Evolutionary conservation across 1,140 invertebrate species (phyloP).

Genomic region (Scaptomyza hsui): DNA sequence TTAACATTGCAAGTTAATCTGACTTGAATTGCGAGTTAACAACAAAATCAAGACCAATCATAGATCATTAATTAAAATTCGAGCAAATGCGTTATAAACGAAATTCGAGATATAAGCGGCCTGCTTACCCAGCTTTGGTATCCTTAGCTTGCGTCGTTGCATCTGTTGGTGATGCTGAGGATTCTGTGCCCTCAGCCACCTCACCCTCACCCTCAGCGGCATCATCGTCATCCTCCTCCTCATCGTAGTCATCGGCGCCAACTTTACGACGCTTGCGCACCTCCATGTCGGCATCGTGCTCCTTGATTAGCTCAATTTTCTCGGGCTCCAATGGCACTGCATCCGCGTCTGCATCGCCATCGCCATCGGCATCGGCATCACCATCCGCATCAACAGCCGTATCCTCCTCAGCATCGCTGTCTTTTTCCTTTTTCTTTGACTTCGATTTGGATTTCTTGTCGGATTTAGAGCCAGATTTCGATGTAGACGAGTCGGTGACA

Average conservation of each 20-base stretch:
- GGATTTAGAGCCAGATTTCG: constrained; percentile 69
- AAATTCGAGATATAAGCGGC: constrained; percentile 48
- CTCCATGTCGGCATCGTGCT: constrained; percentile 78
- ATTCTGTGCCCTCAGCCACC: not conserved
- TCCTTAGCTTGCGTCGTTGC: constrained; percentile 54
- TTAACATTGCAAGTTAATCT: constrained; percentile 66
- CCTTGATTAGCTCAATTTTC: constrained; percentile 80
- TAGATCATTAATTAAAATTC: constrained; percentile 56
- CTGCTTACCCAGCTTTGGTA: constrained; percentile 74
- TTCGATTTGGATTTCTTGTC: constrained; percentile 87
- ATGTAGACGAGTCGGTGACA: constrained; percentile 41
- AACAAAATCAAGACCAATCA: constrained; percentile 43
- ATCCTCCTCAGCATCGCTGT: constrained; percentile 86
- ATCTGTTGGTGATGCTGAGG: constrained; percentile 2
- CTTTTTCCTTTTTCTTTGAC: constrained; percentile 90
- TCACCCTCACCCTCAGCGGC: not conserved
- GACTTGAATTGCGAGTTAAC: constrained; percentile 41
- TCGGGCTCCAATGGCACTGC: constrained; percentile 68
- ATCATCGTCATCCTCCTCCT: constrained; percentile 61
- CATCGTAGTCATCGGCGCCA: constrained; percentile 70
- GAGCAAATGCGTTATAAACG: constrained; percentile 54
- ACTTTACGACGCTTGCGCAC: constrained; percentile 69
- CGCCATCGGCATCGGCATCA: constrained; percentile 64
- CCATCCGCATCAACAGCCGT: constrained; percentile 72
- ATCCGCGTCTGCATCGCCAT: constrained; percentile 67